phyloP scores from a whole-genome alignment of 2,113 vertebrate genomes.

The Python bivittatus region DNA sequence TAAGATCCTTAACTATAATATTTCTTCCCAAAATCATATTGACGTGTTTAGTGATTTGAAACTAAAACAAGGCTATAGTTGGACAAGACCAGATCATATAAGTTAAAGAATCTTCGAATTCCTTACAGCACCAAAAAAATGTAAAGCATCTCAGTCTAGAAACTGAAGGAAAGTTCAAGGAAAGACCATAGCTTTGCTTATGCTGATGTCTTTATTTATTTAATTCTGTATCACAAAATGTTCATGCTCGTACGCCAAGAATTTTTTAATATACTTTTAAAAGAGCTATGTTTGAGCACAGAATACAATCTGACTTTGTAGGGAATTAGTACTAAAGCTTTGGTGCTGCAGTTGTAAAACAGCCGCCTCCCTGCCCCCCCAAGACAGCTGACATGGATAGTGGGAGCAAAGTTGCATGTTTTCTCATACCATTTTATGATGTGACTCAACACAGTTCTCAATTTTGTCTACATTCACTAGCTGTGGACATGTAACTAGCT shows the following conservation, averaged over 20 bases:
- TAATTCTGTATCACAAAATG: slow-evolving; percentile 11
- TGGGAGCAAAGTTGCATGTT: neutral
- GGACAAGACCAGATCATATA: neutral
- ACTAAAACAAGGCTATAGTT: neutral
- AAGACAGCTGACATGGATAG: slow-evolving; percentile 19
- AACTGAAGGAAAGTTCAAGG: slow-evolving; percentile 37
- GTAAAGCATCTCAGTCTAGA: slow-evolving; percentile 3
- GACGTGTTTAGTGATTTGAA: neutral
- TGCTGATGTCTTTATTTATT: slow-evolving; percentile 2
- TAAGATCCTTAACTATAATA: neutral
- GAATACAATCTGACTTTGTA: slow-evolving; percentile 28
- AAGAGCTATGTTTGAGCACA: neutral
- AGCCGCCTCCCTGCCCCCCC: neutral
- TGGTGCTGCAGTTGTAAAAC: slow-evolving; percentile 10
- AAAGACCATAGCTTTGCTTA: slow-evolving; percentile 3
- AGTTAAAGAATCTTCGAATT: neutral
- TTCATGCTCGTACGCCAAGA: slow-evolving; percentile 37
- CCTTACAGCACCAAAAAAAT: neutral
- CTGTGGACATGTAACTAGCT: slow-evolving; percentile 4
- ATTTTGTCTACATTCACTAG: slow-evolving; percentile 1
- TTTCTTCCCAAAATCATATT: neutral
- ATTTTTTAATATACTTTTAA: slow-evolving; percentile 39
- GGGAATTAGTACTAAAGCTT: slow-evolving; percentile 36
- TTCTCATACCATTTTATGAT: slow-evolving; percentile 17
- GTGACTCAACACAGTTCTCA: slow-evolving; percentile 15